phyloP scores from a whole-genome alignment of 1,140 invertebrate genomes.

The Ridgeia piscesae region DNA sequence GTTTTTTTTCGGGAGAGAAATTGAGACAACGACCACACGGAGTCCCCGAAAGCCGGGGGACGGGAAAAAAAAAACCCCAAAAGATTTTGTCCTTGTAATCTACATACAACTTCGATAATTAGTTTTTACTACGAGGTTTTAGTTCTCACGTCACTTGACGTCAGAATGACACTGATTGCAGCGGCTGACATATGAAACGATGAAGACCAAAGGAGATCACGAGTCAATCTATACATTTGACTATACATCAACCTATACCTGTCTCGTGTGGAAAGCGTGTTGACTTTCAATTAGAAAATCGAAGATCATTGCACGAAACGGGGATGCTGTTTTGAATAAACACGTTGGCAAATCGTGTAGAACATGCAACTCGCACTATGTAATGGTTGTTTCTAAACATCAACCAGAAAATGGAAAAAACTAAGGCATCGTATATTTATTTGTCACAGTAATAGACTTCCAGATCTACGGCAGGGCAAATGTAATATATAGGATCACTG shows the following conservation, averaged over 20 bases:
- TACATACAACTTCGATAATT: not conserved
- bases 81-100: not conserved
- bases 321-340: not conserved
- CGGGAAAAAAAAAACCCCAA: not conserved
- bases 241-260: too few relatives aligned
- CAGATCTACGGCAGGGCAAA: too few relatives aligned
- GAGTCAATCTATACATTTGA: not conserved
- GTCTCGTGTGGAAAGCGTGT: not conserved
- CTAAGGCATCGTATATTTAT: too few relatives aligned
- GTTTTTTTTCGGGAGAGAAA: too few relatives aligned
- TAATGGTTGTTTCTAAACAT: not conserved
- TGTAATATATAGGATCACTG: too few relatives aligned
- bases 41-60: too few relatives aligned
- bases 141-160: not conserved
- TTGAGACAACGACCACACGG: too few relatives aligned
- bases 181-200: not conserved
- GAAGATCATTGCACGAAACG: not conserved
- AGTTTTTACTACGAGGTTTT: not conserved
- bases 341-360: not conserved
- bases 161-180: not conserved
- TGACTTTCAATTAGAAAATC: not conserved
- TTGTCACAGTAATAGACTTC: too few relatives aligned
- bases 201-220: not conserved
- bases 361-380: not conserved
- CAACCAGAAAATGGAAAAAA: too few relatives aligned